Evolutionary conservation across 2,797 vertebrate genomes (phyloP).

Genomic region (Poecilia wingei): DNA sequence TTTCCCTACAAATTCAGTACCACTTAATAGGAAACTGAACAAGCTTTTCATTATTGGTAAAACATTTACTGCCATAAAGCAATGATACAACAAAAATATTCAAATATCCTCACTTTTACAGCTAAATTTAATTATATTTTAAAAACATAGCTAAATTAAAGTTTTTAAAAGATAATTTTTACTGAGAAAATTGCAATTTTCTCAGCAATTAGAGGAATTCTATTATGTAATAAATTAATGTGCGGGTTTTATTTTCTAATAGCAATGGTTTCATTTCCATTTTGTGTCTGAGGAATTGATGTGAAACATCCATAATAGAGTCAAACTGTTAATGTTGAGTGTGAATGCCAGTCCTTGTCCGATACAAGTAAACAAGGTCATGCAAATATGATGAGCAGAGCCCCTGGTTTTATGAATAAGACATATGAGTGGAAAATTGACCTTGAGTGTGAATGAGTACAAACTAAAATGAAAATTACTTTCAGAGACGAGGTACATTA

Average conservation of each 20-base stretch:
- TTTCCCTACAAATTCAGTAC: not conserved
- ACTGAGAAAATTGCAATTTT: not conserved
- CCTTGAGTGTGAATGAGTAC: constrained; percentile 1
- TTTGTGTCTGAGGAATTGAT: not conserved
- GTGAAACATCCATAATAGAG: not conserved
- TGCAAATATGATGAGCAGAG: constrained; percentile 3
- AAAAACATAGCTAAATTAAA: not conserved
- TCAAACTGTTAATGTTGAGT: constrained; percentile 4
- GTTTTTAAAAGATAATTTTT: too few relatives aligned
- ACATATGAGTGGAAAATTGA: constrained; percentile 4
- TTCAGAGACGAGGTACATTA: not conserved
- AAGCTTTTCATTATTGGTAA: not conserved
- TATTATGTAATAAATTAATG: not conserved
- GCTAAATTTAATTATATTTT: not conserved
- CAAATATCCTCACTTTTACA: not conserved
- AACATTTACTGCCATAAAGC: not conserved
- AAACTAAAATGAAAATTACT: not conserved
- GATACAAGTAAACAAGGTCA: constrained; percentile 20
- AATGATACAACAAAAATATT: not conserved
- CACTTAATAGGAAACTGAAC: not conserved
- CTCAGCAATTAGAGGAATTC: not conserved
- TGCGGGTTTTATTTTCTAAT: not conserved
- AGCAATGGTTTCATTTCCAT: not conserved
- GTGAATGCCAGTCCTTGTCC: not conserved
- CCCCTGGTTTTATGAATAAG: not conserved